Base-by-base conservation (phyloP, 1,140 invertebrate genomes). In the Ruditapes philippinarum region DNA sequence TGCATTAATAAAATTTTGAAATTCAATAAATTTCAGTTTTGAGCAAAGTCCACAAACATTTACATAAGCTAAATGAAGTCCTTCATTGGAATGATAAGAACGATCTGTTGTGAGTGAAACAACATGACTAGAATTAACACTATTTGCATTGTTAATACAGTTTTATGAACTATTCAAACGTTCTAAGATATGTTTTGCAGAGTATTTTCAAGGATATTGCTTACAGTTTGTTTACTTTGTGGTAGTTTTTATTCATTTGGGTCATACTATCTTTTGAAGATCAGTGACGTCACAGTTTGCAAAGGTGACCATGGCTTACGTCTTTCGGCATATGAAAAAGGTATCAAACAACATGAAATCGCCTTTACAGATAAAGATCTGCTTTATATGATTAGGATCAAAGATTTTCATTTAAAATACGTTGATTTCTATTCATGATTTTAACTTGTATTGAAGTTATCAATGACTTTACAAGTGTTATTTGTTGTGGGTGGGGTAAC, bases 251-350 rank as follows among this genome's bases (percentile, higher is more conserved):
- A 45, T 45, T 45, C 42, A 5, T 45, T 45, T 45, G 5, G 42
- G 42, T 45, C 14, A 45, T 45, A 45, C 42, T 5, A 14, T 14
- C 5, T 5, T 7, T 45, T 45, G 5, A 7, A 5, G 5, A 45
- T 7, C 28, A 9, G 40, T 74, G 70, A 74, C 70, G 70, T 74
- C 70, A 74, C 40, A 74, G 38, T 45, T 28, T 74, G 42, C 74
- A 78, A 40, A 86, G 70, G 73, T 86, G 70, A 76, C 45, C 68
- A 86, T 86, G 83, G 83, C 83, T n/a, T 86, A 86, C 51, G 73
- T 86, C 31, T 74, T 86, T 74, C 70, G 83, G 51, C 83, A 86
- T 62, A 45, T 51, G 31, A 76, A 62, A 60, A 74, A 76, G 73
- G 73, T 76, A 76, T 57, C 17, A 54, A 49, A 31, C 49, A 28